These are phyloP conservation scores for Caenorhabditis briggsae DNA, from an alignment of 1,140 invertebrate genomes.

Conservation along the genomic window DNA sequence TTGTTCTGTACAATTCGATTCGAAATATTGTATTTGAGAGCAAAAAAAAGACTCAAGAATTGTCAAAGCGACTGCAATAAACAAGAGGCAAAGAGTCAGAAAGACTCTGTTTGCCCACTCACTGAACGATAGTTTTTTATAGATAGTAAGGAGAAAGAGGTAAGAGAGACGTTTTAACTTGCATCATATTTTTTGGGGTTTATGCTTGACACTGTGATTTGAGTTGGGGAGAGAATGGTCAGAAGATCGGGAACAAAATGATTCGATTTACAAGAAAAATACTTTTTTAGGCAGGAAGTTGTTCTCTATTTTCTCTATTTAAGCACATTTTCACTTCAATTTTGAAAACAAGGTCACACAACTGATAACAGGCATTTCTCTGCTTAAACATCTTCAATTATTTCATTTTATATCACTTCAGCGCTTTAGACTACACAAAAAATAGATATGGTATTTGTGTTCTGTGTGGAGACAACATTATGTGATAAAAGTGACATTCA, in stretches of 20 bases:
- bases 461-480: background rate
- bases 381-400: no score
- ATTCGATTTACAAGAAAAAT: no score
- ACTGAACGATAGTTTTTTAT: slow-evolving; percentile 17
- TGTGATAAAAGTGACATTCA: slow-evolving; percentile 12
- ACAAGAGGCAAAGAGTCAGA: background rate
- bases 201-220: background rate
- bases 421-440: no score
- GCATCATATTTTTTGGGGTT: background rate
- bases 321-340: no score
- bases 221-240: no score
- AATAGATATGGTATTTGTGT: background rate
- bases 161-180: background rate
- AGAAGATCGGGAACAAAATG: slow-evolving; percentile 8
- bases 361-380: no score
- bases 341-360: no score
- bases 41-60: no score
- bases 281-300: no score
- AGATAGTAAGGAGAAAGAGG: background rate
- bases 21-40: no score
- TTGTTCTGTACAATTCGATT: no score
- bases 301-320: no score
- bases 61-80: background rate
- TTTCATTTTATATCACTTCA: background rate
- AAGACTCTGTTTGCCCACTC: background rate